phyloP scores from a whole-genome alignment of 2,113 vertebrate genomes.

The Petroica traversi region DNA sequence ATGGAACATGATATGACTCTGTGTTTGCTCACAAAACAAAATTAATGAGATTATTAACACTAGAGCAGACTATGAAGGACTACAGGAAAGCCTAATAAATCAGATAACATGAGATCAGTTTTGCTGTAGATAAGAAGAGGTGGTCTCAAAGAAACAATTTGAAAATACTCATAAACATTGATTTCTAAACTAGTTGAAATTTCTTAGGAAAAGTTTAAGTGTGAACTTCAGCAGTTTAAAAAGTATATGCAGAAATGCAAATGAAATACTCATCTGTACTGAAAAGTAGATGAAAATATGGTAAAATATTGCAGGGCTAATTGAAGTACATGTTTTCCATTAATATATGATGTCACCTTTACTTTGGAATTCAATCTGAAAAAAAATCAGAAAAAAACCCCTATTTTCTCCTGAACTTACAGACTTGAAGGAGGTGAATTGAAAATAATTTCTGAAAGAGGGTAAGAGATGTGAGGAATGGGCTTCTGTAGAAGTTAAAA shows the following conservation, averaged over 20 bases:
- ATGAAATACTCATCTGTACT: not conserved
- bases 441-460: not conserved
- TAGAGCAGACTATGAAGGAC: not conserved
- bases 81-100: not conserved
- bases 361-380: not conserved
- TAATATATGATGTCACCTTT: not conserved
- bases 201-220: not conserved
- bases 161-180: not conserved
- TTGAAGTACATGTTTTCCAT: not conserved
- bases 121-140: not conserved
- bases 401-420: not conserved
- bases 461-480: not conserved
- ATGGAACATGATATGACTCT: not conserved
- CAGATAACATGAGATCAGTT: not conserved
- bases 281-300: not conserved
- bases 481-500: not conserved
- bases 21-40: not conserved
- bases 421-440: not conserved
- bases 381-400: fast-evolving
- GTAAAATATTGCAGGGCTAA: not conserved
- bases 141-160: not conserved
- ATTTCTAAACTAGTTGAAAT: not conserved
- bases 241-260: not conserved
- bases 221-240: not conserved
- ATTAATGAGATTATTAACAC: not conserved